phyloP scores from a whole-genome alignment of 2,797 vertebrate species.

The Smutsia temminckii region DNA sequence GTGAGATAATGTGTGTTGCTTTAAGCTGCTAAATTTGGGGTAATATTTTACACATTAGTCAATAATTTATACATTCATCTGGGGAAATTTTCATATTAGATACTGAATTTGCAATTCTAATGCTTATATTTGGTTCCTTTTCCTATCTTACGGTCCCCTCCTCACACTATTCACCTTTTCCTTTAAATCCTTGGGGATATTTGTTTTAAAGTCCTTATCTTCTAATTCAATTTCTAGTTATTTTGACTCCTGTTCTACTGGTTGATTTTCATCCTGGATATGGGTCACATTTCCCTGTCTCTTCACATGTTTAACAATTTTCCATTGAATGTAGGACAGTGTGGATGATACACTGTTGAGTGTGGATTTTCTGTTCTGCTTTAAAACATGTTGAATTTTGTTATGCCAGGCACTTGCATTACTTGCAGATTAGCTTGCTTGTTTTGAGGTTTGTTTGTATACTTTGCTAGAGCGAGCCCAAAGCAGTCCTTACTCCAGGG shows the following conservation, averaged over 20 bases:
- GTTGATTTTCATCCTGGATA: constrained; percentile 22
- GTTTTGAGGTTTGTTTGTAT: neutral
- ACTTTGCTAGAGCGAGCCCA: neutral
- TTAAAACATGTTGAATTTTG: constrained; percentile 19
- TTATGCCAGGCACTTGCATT: neutral
- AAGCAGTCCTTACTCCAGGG: neutral
- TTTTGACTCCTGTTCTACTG: neutral
- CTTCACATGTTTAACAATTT: constrained; percentile 27
- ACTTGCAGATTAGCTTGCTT: neutral
- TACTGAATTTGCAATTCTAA: neutral
- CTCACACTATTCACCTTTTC: neutral
- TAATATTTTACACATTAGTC: neutral
- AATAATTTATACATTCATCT: neutral
- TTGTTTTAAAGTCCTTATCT: neutral
- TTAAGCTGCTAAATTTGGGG: neutral
- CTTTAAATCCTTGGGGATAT: neutral
- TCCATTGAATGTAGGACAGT: neutral
- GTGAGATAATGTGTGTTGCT: neutral
- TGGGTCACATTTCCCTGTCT: neutral
- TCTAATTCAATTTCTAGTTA: neutral
- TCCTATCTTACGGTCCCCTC: neutral
- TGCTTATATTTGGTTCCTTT: neutral
- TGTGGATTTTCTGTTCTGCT: neutral
- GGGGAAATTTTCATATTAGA: neutral
- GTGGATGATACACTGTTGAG: neutral